Base-by-base conservation (phyloP, 2,888 invertebrate genomes). In the Lasioglossum pauxillum region DNA sequence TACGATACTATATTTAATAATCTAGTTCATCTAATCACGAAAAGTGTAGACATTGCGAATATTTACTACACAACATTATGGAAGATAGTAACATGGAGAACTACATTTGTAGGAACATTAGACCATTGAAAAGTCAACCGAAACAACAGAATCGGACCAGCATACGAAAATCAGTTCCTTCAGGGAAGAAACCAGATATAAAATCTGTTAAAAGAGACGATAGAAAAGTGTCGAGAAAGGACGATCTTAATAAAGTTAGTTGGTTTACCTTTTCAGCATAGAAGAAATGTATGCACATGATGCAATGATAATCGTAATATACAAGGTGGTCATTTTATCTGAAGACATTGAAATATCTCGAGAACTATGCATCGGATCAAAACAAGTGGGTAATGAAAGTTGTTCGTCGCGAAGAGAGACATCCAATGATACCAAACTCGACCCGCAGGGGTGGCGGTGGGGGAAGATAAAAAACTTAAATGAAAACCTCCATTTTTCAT, bases 221-320 rank as follows among this genome's bases (percentile, higher is more conserved):
- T 38, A 95, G 93, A 81, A 95, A 94, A 78, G 95, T 94, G 95
- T 94, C 89, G 95, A 96, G 94, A 96, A 97, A 95, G 88, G 95
- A 95, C 38, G 95, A 95, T 71, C 78, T 90, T 44, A 93, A 91
- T 80, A 95, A 93, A 89, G 93, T 93, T 74, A 81, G 80, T 93
- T 74, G 79, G 78, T 86, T 23, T 53, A 60, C 19, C 7, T 72
- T 67, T 79, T 72, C 78, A 16, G 76, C 60, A 12, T 75, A 72
- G 0, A 31, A 41, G 19, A 19, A 49, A 80, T 73, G 1, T 67
- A 10, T 44, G 53, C 35, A 49, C 72, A 27, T 27, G 16, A 35
- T 80, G 31, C 57, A 69, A 27, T 27, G 12, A 14, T 35, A 46
- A 46, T 81, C 69, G 23, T 44, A 57, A 69, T 67, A 16, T 71